A percentile compares a stretch with the other conserved stretches of the same genome.
phyloP scores from a whole-genome alignment of 2,113 vertebrate species.

The Hippocampus comes region DNA sequence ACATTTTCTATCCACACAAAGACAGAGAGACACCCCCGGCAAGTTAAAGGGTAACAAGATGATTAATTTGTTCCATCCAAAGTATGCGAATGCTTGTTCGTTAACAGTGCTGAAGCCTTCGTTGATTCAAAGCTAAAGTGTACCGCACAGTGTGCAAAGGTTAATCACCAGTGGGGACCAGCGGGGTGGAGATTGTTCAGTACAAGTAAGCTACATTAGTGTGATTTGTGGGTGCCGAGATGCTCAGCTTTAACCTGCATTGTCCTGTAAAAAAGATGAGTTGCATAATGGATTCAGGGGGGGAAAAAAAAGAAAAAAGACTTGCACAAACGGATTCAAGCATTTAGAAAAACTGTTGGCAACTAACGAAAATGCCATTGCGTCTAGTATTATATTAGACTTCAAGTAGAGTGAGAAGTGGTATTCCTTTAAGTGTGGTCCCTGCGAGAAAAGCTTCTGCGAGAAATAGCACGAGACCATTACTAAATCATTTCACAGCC shows the following conservation, averaged over 20 bases:
- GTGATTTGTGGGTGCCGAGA: constrained; percentile 27
- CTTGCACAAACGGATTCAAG: constrained; percentile 14
- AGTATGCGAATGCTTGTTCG: constrained; percentile 33
- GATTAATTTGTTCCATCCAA: constrained; percentile 17
- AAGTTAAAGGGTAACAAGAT: constrained; percentile 1
- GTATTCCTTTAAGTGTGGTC: constrained; percentile 41
- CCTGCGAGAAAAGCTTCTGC: constrained; percentile 44
- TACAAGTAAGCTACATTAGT: constrained; percentile 18
- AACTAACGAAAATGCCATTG: constrained; percentile 13
- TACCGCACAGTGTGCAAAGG: constrained; percentile 17
- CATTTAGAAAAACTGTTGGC: constrained; percentile 37
- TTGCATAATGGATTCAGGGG: constrained; percentile 61
- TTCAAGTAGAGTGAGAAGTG: constrained; percentile 46
- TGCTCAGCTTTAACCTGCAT: constrained; percentile 50
- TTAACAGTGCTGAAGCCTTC: constrained; percentile 62
- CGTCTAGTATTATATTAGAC: constrained; percentile 14
- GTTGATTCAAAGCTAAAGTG: constrained; percentile 31
- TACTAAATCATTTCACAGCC: constrained; percentile 27
- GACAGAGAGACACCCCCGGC: not conserved
- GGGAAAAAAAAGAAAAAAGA: not conserved
- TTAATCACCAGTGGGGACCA: not conserved
- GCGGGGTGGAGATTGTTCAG: not conserved
- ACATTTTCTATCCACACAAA: not conserved
- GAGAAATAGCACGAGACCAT: constrained; percentile 15
- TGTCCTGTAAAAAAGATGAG: constrained; percentile 35